Percentiles rank a stretch among this genome's conserved stretches.
phyloP scores from a whole-genome alignment of 2,113 vertebrate species.

The Onychorhynchus coronatus region DNA sequence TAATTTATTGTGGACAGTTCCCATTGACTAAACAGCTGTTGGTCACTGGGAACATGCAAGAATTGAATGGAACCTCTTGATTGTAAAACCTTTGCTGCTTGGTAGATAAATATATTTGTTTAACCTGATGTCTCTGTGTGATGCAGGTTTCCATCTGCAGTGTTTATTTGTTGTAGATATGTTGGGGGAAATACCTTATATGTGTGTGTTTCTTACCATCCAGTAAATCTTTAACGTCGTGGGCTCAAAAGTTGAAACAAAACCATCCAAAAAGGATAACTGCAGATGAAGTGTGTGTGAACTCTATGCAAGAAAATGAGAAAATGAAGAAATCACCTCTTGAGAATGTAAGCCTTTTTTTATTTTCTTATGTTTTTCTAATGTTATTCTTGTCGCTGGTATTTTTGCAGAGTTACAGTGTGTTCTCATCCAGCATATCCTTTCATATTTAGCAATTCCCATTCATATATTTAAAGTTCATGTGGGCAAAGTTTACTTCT shows the following conservation, averaged over 20 bases:
- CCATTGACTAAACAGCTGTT: neutral
- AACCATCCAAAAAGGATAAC: slow-evolving; percentile 74
- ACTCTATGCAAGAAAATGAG: slow-evolving; percentile 29
- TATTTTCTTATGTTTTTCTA: neutral
- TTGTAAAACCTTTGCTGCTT: neutral
- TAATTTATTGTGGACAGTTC: neutral
- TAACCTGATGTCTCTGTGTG: neutral
- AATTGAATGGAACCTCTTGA: neutral
- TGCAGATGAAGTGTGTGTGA: slow-evolving; percentile 1
- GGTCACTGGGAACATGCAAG: neutral
- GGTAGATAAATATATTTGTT: neutral
- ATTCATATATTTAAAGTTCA: neutral
- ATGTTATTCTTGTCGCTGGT: neutral
- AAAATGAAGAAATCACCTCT: neutral
- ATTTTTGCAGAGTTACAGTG: neutral
- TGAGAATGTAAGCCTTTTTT: slow-evolving; percentile 57
- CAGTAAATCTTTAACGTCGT: slow-evolving; percentile 86
- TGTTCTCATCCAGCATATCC: neutral
- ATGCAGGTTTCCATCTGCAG: neutral
- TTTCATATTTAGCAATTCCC: neutral
- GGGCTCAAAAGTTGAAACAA: slow-evolving; percentile 88
- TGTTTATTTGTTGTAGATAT: neutral
- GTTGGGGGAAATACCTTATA: neutral
- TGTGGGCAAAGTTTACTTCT: neutral
- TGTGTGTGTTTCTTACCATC: neutral